Percentiles rank a stretch among this genome's conserved stretches.
Conservation (phyloP, 2,797 vertebrate genomes). For the Notolabrus celidotus region DNA sequence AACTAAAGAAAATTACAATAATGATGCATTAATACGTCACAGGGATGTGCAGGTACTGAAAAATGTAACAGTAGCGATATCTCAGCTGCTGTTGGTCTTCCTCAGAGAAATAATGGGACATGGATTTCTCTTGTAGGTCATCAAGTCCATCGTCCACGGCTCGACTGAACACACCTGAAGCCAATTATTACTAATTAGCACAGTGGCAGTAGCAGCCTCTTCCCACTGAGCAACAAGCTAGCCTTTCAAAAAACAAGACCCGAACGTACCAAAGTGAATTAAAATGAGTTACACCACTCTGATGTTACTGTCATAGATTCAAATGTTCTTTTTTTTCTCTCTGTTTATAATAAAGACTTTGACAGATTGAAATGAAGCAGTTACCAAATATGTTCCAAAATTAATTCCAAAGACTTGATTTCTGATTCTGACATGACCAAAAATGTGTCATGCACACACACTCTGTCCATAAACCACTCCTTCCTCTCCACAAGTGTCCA, state of each 20-base stretch:
- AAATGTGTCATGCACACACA: no score
- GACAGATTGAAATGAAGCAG: no score
- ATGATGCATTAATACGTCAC: background rate
- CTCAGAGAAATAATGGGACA: background rate
- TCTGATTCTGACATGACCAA: no score
- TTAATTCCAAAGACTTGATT: no score
- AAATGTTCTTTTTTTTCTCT: background rate
- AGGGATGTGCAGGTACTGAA: background rate
- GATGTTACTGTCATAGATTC: background rate
- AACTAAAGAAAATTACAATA: background rate
- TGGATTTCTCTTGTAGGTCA: background rate
- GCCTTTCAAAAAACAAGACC: background rate
- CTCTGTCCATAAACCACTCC: background rate
- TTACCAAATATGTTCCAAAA: no score
- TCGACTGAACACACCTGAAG: background rate
- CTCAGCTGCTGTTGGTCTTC: background rate
- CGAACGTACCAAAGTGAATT: background rate
- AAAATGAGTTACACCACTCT: background rate
- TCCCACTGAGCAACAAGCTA: background rate
- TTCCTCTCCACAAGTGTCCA: background rate
- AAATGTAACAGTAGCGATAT: background rate
- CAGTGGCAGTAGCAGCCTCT: background rate
- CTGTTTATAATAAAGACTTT: background rate
- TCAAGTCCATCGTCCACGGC: background rate
- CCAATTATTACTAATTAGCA: background rate